Percentiles rank a stretch among this genome's conserved stretches.
Evolutionary conservation across 2,797 vertebrate genomes (phyloP).

Genomic region (Falco naumanni): DNA sequence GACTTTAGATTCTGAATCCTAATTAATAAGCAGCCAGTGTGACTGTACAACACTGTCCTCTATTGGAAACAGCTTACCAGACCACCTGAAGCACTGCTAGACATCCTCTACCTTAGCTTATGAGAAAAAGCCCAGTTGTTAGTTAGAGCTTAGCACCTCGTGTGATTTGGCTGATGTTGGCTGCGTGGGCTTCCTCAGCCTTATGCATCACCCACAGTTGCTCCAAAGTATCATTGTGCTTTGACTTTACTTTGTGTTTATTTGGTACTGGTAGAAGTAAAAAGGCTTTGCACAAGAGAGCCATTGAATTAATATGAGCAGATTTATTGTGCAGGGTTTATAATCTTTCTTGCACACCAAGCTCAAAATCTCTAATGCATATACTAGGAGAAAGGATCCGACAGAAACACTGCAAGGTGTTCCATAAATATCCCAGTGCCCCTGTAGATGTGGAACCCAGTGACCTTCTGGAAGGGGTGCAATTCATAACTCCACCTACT

Average conservation of each 20-base stretch:
- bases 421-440: neutral
- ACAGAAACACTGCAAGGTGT: neutral
- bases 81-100: neutral
- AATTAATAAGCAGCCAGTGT: neutral
- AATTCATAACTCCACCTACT: neutral
- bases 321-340: slow-evolving; percentile 45
- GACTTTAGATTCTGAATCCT: neutral
- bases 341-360: slow-evolving; percentile 21
- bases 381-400: slow-evolving; percentile 2
- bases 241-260: slow-evolving; percentile 21
- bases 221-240: neutral
- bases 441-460: neutral
- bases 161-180: neutral
- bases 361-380: slow-evolving; percentile 2
- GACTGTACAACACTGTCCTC: slow-evolving; percentile 61
- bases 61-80: slow-evolving; percentile 46
- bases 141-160: neutral
- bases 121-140: neutral
- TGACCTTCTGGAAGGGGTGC: slow-evolving; percentile 9
- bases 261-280: neutral
- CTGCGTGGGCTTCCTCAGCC: neutral
- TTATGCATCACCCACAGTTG: neutral
- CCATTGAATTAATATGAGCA: slow-evolving; percentile 42
- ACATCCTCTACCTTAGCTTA: neutral
- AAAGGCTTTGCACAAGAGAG: slow-evolving; percentile 49